These are phyloP conservation scores for Pseudorasbora parva DNA, from an alignment of 2,113 vertebrate species.

Conservation along the genomic window DNA sequence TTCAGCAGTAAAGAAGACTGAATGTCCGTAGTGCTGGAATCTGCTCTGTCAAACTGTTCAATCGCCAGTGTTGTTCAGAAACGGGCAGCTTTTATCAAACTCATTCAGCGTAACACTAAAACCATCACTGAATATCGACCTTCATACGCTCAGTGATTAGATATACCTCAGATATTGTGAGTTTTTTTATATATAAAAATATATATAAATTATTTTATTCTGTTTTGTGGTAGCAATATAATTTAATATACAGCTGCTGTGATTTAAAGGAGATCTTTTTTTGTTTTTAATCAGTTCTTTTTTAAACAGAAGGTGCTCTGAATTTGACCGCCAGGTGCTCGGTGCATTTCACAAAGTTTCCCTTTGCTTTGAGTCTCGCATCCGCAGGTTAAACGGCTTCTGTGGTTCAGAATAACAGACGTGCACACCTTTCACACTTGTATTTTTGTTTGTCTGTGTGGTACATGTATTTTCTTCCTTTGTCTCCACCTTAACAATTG, in stretches of 20 bases:
- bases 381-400: neutral
- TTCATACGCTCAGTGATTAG: constrained; percentile 30
- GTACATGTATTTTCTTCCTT: constrained; percentile 10
- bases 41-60: neutral
- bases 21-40: constrained; percentile 26
- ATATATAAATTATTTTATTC: constrained; percentile 38
- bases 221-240: constrained; percentile 46
- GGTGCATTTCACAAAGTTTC: neutral
- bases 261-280: neutral
- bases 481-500: constrained; percentile 34
- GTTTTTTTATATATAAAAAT: neutral
- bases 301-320: constrained; percentile 44
- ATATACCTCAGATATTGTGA: constrained; percentile 36
- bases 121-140: constrained; percentile 19
- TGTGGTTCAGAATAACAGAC: neutral
- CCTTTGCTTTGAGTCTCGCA: neutral
- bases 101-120: neutral
- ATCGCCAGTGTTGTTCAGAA: constrained; percentile 16
- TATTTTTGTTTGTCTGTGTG: constrained; percentile 22
- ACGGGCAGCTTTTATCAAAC: constrained; percentile 23
- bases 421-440: neutral
- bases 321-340: constrained; percentile 22
- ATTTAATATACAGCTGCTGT: constrained; percentile 43
- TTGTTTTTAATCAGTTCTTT: neutral
- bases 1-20: constrained; percentile 17